Evolutionary conservation across 2,797 vertebrate genomes (phyloP), one percentile per base, ranked within the genome.

Genomic region (Echiichthys vipera): DNA sequence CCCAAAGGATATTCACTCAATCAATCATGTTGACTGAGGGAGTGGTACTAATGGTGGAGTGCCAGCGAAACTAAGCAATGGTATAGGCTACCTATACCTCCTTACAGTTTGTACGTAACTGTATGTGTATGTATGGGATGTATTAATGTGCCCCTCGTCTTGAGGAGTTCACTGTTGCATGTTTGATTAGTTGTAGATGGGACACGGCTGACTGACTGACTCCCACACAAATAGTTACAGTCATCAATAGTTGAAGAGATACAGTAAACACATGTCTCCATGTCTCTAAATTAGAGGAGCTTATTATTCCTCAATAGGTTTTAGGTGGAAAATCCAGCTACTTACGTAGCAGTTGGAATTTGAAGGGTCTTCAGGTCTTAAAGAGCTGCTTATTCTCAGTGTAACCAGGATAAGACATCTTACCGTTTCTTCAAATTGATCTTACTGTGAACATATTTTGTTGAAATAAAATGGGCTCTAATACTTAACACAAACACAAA

Each of bases 1-100:
- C 37, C 46, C 47, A 2, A 64, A 24, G 39, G 58, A 63, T 59
- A 77, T 74, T 51, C 47, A 56, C 37, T 61, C 61, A 68, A 43
- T 62, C 8, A 11, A 71, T 84, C 32, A 67, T n/a, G 51, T 40
- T 34, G 45, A 55, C 39, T 12, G 45, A 43, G 24, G n/a, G 46
- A 56, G 45, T 14, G 72, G 17, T 63, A n/a, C 29, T 67, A 37
- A 55, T 54, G 20, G 39, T 25, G 20, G 45, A 36, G 18, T 10
- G 18, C 36, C 34, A 37, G 46, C 25, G 54, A 70, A 69, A 62
- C 27, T 55, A 18, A n/a, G n/a, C n/a, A n/a, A n/a, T n/a, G n/a
- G n/a, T n/a, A n/a, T n/a, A n/a, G n/a, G n/a, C n/a, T n/a, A n/a
- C n/a, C n/a, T n/a, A n/a, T 43, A 59, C 22, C 18, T 50, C 20